Conservation (phyloP, 2,888 invertebrate species). For the Polia nebulosa region DNA sequence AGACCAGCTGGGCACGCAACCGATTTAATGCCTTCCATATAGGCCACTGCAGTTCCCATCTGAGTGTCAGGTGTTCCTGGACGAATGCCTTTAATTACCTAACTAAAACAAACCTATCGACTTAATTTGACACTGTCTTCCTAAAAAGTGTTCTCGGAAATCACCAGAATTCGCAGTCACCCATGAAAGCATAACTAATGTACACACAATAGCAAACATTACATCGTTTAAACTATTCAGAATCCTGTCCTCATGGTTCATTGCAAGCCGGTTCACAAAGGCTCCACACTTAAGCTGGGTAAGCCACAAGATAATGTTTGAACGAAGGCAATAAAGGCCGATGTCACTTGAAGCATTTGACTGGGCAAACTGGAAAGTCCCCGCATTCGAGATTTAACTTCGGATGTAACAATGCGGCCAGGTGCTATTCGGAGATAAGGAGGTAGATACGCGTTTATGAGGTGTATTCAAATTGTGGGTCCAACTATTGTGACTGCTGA, state of each 20-base stretch:
- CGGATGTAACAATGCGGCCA: slow-evolving; percentile 63
- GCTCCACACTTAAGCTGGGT: slow-evolving; percentile 75
- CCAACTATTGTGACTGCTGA: slow-evolving; percentile 8
- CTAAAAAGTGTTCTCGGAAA: background rate
- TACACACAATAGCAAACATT: slow-evolving; percentile 46
- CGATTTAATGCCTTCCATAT: no score
- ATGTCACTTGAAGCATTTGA: slow-evolving; percentile 85
- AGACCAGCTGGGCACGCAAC: no score
- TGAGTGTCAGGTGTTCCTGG: no score
- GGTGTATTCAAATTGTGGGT: slow-evolving; percentile 37
- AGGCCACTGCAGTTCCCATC: no score
- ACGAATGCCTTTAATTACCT: background rate
- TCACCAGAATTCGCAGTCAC: slow-evolving; percentile 4
- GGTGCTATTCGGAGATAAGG: slow-evolving; percentile 56
- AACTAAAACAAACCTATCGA: background rate
- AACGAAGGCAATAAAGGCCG: slow-evolving; percentile 87
- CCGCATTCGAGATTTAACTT: slow-evolving; percentile 69
- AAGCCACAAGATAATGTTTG: slow-evolving; percentile 84
- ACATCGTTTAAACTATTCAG: slow-evolving; percentile 67
- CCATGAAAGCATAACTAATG: slow-evolving; percentile 14
- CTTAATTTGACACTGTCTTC: background rate
- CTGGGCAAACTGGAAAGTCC: slow-evolving; percentile 81
- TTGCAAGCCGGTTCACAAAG: slow-evolving; percentile 61
- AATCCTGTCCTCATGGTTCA: slow-evolving; percentile 52
- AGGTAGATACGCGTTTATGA: slow-evolving; percentile 26